Percentiles rank a stretch among this genome's conserved stretches.
These are phyloP conservation scores for Chelidonichthys spinosus DNA, from an alignment of 2,797 vertebrate genomes.

Conservation along the genomic window DNA sequence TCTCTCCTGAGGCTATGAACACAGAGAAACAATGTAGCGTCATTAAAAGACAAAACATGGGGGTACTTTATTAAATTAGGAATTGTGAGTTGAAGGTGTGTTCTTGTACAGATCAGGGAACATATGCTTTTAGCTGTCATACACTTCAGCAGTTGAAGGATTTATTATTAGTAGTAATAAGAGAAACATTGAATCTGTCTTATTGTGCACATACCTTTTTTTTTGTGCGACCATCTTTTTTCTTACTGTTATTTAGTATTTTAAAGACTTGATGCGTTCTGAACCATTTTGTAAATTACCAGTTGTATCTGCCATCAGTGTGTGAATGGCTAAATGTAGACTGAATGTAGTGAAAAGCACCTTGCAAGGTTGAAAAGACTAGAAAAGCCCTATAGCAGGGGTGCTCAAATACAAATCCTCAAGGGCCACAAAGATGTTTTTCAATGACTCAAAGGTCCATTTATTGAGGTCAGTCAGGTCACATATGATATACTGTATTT, in stretches of 20 bases:
- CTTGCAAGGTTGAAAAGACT: too few species aligned
- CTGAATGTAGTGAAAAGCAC: too few species aligned
- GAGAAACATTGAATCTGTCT: background rate
- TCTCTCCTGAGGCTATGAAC: slow-evolving; percentile 35
- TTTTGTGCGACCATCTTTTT: background rate
- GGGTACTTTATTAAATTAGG: slow-evolving; percentile 39
- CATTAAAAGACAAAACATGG: slow-evolving; percentile 41
- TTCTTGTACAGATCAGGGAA: background rate
- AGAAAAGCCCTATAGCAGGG: too few species aligned
- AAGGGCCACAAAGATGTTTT: too few species aligned
- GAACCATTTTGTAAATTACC: background rate
- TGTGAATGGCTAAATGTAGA: too few species aligned
- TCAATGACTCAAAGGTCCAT: too few species aligned
- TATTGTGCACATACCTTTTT: background rate
- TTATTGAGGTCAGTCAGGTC: too few species aligned
- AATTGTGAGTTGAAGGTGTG: background rate
- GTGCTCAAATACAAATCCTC: too few species aligned
- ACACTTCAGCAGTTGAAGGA: background rate
- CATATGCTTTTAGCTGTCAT: slow-evolving; percentile 14
- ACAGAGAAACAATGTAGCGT: slow-evolving; percentile 17
- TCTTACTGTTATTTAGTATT: background rate
- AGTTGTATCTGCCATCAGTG: too few species aligned
- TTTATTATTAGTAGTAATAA: background rate
- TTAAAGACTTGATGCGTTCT: background rate
- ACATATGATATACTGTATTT: too few species aligned